Percentiles rank a stretch among this genome's conserved stretches.
Evolutionary conservation across 2,888 invertebrate species (phyloP).

Genomic region (Pollenia griseotomentosa): DNA sequence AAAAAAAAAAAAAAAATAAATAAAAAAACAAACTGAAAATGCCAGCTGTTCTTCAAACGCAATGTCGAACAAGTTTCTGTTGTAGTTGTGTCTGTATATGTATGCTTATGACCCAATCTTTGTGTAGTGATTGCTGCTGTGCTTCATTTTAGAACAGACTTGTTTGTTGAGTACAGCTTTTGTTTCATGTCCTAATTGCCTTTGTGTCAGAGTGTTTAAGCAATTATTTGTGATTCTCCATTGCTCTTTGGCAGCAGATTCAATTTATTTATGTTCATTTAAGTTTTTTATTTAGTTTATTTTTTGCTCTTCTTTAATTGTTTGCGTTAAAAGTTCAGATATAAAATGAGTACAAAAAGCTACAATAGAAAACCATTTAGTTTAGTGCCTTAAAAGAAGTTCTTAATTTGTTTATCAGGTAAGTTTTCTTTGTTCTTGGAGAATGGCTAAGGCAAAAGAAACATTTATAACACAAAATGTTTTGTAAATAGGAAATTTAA

Average conservation of each 20-base stretch:
- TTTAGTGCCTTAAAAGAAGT: constrained; percentile 7
- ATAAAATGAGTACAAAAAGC: constrained; percentile 31
- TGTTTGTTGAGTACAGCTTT: constrained; percentile 49
- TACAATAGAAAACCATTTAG: constrained; percentile 26
- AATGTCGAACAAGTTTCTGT: constrained; percentile 10
- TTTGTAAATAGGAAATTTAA: no score
- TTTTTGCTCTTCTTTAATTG: constrained; percentile 31
- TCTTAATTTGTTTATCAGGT: constrained; percentile 53
- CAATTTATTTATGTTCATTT: constrained; percentile 66
- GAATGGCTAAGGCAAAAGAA: not conserved
- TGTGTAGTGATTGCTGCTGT: not conserved
- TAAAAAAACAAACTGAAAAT: not conserved
- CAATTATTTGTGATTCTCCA: constrained; percentile 71
- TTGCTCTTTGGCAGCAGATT: constrained; percentile 62
- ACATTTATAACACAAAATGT: not conserved
- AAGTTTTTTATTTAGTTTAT: constrained; percentile 34
- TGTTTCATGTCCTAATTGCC: constrained; percentile 66
- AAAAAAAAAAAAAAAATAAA: no score
- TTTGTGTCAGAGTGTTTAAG: constrained; percentile 72
- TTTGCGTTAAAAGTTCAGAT: constrained; percentile 33
- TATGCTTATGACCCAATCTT: not conserved
- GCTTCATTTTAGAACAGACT: constrained; percentile 39
- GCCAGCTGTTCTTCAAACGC: constrained; percentile 65
- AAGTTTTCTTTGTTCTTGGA: not conserved
- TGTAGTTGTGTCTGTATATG: not conserved